Evolutionary conservation across 2,113 vertebrate species (phyloP).

Genomic region (Siphamia tubifer): DNA sequence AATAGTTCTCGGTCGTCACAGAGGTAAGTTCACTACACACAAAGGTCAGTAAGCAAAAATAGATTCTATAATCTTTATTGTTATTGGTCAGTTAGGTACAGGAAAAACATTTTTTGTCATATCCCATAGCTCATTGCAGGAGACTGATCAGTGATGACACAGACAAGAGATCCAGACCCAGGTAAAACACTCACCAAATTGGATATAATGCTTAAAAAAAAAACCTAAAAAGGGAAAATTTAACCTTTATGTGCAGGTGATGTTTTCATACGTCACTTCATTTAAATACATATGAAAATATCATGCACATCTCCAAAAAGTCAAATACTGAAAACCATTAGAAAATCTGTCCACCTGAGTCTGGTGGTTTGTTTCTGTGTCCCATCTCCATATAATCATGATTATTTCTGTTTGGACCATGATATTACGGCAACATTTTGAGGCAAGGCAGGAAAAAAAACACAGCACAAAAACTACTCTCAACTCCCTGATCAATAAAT

Average conservation of each 20-base stretch:
- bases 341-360: constrained; percentile 41
- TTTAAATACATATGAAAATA: constrained; percentile 23
- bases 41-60: not conserved
- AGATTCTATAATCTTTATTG: constrained; percentile 44
- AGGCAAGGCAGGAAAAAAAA: constrained; percentile 52
- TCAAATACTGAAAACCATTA: constrained; percentile 51
- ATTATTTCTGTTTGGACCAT: constrained; percentile 48
- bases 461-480: not conserved
- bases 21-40: not conserved
- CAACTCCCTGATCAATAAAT: constrained; percentile 13
- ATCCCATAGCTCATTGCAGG: constrained; percentile 47
- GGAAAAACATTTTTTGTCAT: constrained; percentile 49
- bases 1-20: too few species aligned
- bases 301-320: constrained; percentile 31
- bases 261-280: constrained; percentile 6
- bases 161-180: constrained; percentile 52
- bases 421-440: constrained; percentile 60
- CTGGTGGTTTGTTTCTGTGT: constrained; percentile 46
- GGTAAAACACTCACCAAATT: constrained; percentile 30
- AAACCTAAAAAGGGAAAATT: constrained; percentile 11
- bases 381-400: constrained; percentile 36
- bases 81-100: constrained; percentile 62
- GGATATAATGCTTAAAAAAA: constrained; percentile 24
- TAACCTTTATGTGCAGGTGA: constrained; percentile 20
- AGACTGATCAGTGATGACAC: constrained; percentile 53